Evolutionary conservation across 2,888 invertebrate species (phyloP).

Genomic region (Orchesellides sinensis): DNA sequence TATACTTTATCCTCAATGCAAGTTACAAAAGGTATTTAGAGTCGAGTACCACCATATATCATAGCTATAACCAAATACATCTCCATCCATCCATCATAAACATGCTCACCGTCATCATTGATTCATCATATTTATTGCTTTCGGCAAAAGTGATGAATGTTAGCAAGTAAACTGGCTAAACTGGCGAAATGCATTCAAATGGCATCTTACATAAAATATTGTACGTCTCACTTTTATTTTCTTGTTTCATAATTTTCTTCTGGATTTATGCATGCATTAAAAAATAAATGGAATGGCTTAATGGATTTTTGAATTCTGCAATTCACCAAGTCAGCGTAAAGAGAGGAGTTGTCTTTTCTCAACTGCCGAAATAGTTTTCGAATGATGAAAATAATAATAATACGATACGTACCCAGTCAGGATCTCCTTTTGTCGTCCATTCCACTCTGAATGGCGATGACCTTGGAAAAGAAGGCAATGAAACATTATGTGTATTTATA

Average conservation of each 20-base stretch:
- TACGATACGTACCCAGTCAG: slow-evolving; percentile 4
- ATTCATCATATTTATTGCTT: slow-evolving; percentile 24
- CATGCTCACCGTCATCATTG: slow-evolving; percentile 42
- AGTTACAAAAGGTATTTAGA: too few species aligned
- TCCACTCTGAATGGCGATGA: slow-evolving; percentile 58
- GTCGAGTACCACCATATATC: not conserved
- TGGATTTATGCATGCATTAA: slow-evolving; percentile 63
- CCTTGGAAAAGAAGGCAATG: slow-evolving; percentile 44
- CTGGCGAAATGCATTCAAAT: slow-evolving; percentile 35
- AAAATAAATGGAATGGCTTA: slow-evolving; percentile 60
- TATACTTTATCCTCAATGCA: not conserved
- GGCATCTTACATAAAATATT: slow-evolving; percentile 25
- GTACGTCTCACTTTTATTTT: slow-evolving; percentile 29
- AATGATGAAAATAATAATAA: slow-evolving; percentile 26
- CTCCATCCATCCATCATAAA: slow-evolving; percentile 44
- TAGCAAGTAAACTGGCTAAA: not conserved
- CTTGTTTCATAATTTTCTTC: slow-evolving; percentile 45
- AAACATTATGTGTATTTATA: slow-evolving; percentile 23
- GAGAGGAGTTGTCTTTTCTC: slow-evolving; percentile 24
- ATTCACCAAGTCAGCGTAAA: slow-evolving; percentile 1
- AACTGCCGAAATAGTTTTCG: too few species aligned
- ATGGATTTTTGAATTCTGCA: slow-evolving; percentile 26
- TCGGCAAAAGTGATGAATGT: slow-evolving; percentile 8
- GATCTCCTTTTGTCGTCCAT: slow-evolving; percentile 43
- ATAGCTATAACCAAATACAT: slow-evolving; percentile 15